Evolutionary conservation across 2,888 invertebrate species (phyloP), one percentile per base, ranked within the genome.

Genomic region (Gonocerus acuteangulatus): DNA sequence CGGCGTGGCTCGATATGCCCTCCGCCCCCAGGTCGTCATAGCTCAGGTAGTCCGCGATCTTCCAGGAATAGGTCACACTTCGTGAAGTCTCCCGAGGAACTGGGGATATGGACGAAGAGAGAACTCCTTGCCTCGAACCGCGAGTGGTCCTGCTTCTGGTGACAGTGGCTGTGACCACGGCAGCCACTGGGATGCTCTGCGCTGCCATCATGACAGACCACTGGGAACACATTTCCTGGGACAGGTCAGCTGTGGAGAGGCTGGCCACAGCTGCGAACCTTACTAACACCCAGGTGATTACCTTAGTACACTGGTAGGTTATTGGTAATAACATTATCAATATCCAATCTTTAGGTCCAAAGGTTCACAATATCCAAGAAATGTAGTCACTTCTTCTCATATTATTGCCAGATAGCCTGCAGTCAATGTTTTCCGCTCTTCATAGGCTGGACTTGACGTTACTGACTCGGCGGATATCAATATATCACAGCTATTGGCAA

Each of bases 221-320:
- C 73, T 92, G 92, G 91, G 92, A 92, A 76, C 85, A 88, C 72
- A 86, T 92, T 66, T 80, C 80, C 62, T 92, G 91, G 88, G 85
- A 89, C 73, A 78, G 78, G 11, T 19, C 22, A 1, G 54, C 52
- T 7, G 54, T 64, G 16, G 19, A 51, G 3, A 22, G 52, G 23
- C 56, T 64, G 16, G 44, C 48, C 18, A 42, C 57, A 4, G 47
- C 64, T 15, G 57, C 57, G 4, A 64, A 64, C 42, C 62, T 64
- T 45, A 54, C 64, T 32, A 52, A 62, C 45, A 54, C 59, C 15
- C 62, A 62, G 23, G 64, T 64, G 48, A 42, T 45, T 13, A 18
- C 1, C 11, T n/a, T 27, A 34, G 15, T 3, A 7, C 6, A 4
- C 44, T n/a, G 15, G 3, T 3, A 4, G 13, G 3, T 16, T 42